A percentile compares a stretch with the other conserved stretches of the same genome.
These are phyloP conservation scores for Meliscaeva auricollis DNA, from an alignment of 2,888 invertebrate species.

Conservation along the genomic window DNA sequence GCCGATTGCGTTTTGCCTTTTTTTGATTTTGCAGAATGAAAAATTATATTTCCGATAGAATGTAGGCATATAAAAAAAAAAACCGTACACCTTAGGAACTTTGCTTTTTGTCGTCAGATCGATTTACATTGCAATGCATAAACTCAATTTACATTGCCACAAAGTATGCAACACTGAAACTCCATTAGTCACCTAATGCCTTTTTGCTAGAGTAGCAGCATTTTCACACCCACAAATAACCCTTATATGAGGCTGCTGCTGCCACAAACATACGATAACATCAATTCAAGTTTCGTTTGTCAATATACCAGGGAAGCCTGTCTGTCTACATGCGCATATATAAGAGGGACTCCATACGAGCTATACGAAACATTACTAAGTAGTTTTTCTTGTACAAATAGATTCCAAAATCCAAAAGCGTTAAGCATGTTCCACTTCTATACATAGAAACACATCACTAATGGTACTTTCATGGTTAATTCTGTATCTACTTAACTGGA, in stretches of 20 bases:
- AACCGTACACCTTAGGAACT: no score
- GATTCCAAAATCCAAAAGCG: slow-evolving; percentile 40
- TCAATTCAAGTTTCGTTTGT: slow-evolving; percentile 55
- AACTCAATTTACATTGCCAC: slow-evolving; percentile 64
- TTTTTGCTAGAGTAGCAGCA: slow-evolving; percentile 4
- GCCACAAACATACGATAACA: slow-evolving; percentile 15
- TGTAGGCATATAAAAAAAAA: no score
- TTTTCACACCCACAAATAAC: neutral
- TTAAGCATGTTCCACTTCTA: slow-evolving; percentile 45
- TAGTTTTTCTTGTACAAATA: slow-evolving; percentile 70
- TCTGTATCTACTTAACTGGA: neutral
- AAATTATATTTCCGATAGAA: no score
- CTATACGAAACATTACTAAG: slow-evolving; percentile 59
- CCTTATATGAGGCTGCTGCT: slow-evolving; percentile 11
- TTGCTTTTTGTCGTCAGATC: slow-evolving; percentile 12
- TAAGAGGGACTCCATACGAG: neutral
- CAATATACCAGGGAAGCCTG: slow-evolving; percentile 29
- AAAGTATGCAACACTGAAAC: slow-evolving; percentile 69
- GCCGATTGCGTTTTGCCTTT: no score
- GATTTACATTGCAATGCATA: slow-evolving; percentile 67
- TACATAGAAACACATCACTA: slow-evolving; percentile 8
- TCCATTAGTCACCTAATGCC: slow-evolving; percentile 73
- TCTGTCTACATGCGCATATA: no score
- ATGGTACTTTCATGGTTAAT: slow-evolving; percentile 32
- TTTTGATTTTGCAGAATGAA: no score